Percentiles rank a stretch among this genome's conserved stretches.
Conservation (phyloP, 2,797 vertebrate species). For the Emydoidea blandingii region DNA sequence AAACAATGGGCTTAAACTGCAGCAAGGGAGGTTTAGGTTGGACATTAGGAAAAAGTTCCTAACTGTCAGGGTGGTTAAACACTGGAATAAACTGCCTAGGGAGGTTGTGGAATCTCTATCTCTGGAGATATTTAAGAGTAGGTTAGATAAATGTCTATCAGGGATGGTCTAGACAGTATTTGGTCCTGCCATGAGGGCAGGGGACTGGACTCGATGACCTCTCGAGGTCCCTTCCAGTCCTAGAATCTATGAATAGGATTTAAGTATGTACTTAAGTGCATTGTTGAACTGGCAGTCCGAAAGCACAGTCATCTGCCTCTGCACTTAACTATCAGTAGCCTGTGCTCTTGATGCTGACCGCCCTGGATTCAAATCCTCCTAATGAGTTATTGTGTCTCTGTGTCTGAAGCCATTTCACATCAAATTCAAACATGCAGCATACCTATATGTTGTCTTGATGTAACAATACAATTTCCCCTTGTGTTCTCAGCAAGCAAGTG, state of each 20-base stretch:
- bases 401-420: not conserved
- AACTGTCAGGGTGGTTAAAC: too few relatives aligned
- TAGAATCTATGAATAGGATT: not conserved
- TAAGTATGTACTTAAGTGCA: not conserved
- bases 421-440: accelerated
- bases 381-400: accelerated
- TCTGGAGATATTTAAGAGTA: too few relatives aligned
- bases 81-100: too few relatives aligned
- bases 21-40: too few relatives aligned
- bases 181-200: too few relatives aligned
- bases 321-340: not conserved
- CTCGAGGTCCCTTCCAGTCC: too few relatives aligned
- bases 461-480: not conserved
- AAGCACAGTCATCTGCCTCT: not conserved
- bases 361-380: not conserved
- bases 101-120: too few relatives aligned
- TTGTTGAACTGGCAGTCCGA: not conserved
- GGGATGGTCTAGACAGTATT: too few relatives aligned
- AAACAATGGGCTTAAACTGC: too few relatives aligned
- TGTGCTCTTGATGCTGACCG: not conserved
- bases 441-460: not conserved
- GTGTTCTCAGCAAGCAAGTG: not conserved
- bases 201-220: too few relatives aligned
- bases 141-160: too few relatives aligned
- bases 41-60: too few relatives aligned